Base-by-base conservation (phyloP, 1,140 invertebrate genomes). In the Papilio glaucus region DNA sequence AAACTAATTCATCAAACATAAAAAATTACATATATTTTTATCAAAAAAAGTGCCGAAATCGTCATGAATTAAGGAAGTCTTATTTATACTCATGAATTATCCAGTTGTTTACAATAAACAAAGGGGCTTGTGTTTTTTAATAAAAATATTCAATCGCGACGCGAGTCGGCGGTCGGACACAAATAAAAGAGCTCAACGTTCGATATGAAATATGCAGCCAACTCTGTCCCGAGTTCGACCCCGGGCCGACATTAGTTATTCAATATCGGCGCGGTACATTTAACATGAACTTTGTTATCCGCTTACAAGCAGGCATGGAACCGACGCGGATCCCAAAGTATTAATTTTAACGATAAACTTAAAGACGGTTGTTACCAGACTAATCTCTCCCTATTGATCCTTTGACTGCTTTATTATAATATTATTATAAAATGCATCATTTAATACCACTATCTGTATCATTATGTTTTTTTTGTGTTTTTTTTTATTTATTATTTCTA, bases 201-300 rank as follows among this genome's bases (percentile, higher is more conserved):
- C 70, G 76, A 72, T 78, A 84, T 84, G 80, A 87, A 83, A 87
- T 87, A 85, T 85, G 80, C 79, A 82, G 73, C 75, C 77, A 82
- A 80, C 79, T 86, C 41, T 70, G 75, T 78, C 78, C 74, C 63
- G 79, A 80, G 77, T 80, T 62, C 72, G 76, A 62, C 42, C 74
- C 75, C 79, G 74, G 75, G 75, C 72, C 37, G 63, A 63, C 67
- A 69, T 79, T 80, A 78, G 67, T 83, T 74, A 80, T 78, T 72
- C 73, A 49, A 33, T 72, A 68, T 81, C 65, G 53, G 39, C 6
- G 69, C 71, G 65, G 45, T 72, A 57, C 39, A 74, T 74, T 73
- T 62, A 73, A 73, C 60, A 71, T 68, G 37, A n/a, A 45, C 24
- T 41, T 38, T 65, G 38, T 41, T 65, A 62, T 62, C 9, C 37